Base-by-base conservation (phyloP, 2,113 vertebrate species). In the Nibea coibor region DNA sequence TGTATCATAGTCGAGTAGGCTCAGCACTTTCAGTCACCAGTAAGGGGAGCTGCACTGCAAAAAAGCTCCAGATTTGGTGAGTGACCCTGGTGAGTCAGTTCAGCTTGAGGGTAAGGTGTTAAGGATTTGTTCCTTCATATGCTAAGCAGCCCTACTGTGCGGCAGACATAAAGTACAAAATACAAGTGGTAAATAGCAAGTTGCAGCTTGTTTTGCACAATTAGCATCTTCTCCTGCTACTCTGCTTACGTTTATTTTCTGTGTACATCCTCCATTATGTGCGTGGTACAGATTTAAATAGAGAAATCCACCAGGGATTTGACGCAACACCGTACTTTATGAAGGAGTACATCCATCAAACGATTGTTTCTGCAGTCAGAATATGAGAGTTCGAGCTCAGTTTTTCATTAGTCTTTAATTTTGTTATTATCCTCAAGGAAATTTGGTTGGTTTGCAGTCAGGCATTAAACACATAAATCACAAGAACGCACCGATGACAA, bases 381-480 rank as follows among this genome's bases (percentile, higher is more conserved):
- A 28, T 45, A 47, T 47, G 35, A 72, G 20, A 16, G 31, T 35
- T 45, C 50, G 0, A 62, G 68, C 45, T 66, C 26, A 0, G 0
- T 7, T 76, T 69, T 48, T 50, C 45, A 65, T 64, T 8, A 51
- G 10, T 48, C 45, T 80, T 63, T 54, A 56, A 48, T 69, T 87
- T 65, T 26, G 66, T 31, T 50, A 74, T 69, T 62, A 66, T 66
- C 11, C 35, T 56, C 20, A 48, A 54, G 68, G 15, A 53, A 51
- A 78, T 59, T 50, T 54, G 22, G 65, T 24, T 70, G 56, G 50
- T 81, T 69, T 70, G 51, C 63, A 71, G 43, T 58, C 10, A 11
- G 45, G 24, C 66, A 59, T 62, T 42, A 19, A 57, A 39, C n/a
- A 53, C 67, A 84, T 80, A 80, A 86, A 82, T 78, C 71, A 85